These are phyloP conservation scores for Salvelinus fontinalis DNA, from an alignment of 2,113 vertebrate genomes.

Conservation along the genomic window DNA sequence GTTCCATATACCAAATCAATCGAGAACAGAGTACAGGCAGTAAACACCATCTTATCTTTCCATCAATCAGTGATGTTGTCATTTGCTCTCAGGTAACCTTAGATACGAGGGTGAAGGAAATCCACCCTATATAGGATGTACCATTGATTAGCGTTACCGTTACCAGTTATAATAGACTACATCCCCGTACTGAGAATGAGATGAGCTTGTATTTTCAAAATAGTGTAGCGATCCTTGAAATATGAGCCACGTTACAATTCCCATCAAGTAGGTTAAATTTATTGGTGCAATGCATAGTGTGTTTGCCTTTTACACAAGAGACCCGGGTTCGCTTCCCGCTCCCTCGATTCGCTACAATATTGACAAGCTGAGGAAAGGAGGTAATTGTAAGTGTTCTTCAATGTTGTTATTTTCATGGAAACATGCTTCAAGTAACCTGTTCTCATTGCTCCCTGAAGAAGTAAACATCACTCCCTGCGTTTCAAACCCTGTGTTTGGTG, in stretches of 20 bases:
- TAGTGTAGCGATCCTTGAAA: too few relatives aligned
- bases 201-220: background rate
- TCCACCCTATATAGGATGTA: background rate
- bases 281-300: too few relatives aligned
- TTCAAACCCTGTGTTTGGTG: constrained; percentile 32
- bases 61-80: constrained; percentile 33
- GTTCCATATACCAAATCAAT: background rate
- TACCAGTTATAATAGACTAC: background rate
- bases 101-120: constrained; percentile 36
- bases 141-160: constrained; percentile 1
- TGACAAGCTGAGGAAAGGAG: constrained; percentile 19
- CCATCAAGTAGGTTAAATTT: too few relatives aligned
- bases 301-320: too few relatives aligned
- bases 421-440: too few relatives aligned
- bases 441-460: too few relatives aligned
- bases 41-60: constrained; percentile 54
- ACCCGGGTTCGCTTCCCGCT: too few relatives aligned
- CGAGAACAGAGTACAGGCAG: constrained; percentile 31
- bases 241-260: too few relatives aligned
- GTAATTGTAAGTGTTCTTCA: background rate
- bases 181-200: background rate
- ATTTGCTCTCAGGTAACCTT: constrained; percentile 50
- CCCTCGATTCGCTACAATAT: background rate
- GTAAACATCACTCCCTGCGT: constrained; percentile 22
- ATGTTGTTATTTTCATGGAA: background rate